Evolutionary conservation across 2,888 invertebrate genomes (phyloP).

Genomic region (Pheosia tremula): DNA sequence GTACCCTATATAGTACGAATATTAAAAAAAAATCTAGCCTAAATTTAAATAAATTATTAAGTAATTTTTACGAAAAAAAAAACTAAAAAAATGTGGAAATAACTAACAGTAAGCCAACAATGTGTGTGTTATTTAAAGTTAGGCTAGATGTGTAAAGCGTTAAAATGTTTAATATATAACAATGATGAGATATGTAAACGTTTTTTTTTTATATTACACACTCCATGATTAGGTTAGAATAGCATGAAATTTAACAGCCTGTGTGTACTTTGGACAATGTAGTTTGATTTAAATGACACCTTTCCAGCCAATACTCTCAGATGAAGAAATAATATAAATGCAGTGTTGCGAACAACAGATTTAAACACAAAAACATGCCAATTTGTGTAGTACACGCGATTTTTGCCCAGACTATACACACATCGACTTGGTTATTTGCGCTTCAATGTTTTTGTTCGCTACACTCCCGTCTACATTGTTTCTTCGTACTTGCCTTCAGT

Average conservation of each 20-base stretch:
- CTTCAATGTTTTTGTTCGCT: no score
- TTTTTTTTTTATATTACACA: slow-evolving; percentile 53
- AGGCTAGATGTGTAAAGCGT: slow-evolving; percentile 41
- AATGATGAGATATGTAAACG: slow-evolving; percentile 69
- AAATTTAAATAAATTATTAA: slow-evolving; percentile 30
- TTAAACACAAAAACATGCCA: no score
- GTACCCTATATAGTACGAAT: slow-evolving; percentile 37
- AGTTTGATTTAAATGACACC: not conserved
- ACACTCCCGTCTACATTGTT: no score
- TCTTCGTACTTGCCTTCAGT: no score
- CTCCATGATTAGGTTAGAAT: slow-evolving; percentile 46
- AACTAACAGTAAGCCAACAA: not conserved
- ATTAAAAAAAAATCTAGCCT: slow-evolving; percentile 31
- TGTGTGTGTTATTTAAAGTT: slow-evolving; percentile 30
- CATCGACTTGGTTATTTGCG: no score
- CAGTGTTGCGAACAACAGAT: no score
- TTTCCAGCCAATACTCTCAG: not conserved
- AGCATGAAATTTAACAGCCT: slow-evolving; percentile 24
- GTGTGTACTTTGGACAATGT: not conserved
- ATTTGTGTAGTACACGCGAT: no score
- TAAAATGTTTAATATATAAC: slow-evolving; percentile 48
- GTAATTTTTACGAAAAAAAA: slow-evolving; percentile 19
- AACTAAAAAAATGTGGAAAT: slow-evolving; percentile 1
- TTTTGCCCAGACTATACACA: no score
- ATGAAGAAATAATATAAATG: no score